phyloP scores from a whole-genome alignment of 2,113 vertebrate genomes.

The Tylochromis polylepis region DNA sequence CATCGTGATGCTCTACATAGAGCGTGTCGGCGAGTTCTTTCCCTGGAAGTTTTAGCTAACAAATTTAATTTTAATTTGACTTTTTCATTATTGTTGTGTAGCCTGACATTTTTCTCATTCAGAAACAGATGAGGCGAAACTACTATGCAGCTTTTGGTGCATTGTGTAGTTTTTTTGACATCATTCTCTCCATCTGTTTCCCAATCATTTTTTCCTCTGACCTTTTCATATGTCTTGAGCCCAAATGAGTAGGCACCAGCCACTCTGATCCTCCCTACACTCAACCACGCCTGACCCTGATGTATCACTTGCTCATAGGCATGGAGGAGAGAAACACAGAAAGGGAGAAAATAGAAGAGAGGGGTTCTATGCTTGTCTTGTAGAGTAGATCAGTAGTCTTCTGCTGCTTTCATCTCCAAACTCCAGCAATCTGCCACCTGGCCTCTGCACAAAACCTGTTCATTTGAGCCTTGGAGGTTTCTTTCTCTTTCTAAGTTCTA shows the following conservation, averaged over 20 bases:
- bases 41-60: not conserved
- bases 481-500: not conserved
- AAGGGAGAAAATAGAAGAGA: constrained; percentile 40
- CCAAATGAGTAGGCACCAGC: constrained; percentile 35
- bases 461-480: constrained; percentile 22
- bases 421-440: constrained; percentile 55
- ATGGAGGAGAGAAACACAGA: constrained; percentile 19
- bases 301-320: constrained; percentile 57
- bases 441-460: constrained; percentile 27
- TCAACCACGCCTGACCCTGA: constrained; percentile 52
- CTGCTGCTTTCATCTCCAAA: constrained; percentile 56
- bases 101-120: not conserved
- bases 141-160: not conserved
- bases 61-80: not conserved
- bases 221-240: not conserved
- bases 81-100: not conserved
- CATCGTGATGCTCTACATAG: not conserved
- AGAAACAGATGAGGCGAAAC: not conserved
- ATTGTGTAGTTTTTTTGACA: not conserved
- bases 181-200: not conserved
- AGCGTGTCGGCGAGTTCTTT: not conserved
- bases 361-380: constrained; percentile 41
- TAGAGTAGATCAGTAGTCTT: constrained; percentile 53
- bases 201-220: not conserved
- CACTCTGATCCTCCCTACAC: constrained; percentile 45